A percentile compares a stretch with the other conserved stretches of the same genome.
Evolutionary conservation across 1,140 invertebrate genomes (phyloP).

Genomic region (Glossosoma conforme): DNA sequence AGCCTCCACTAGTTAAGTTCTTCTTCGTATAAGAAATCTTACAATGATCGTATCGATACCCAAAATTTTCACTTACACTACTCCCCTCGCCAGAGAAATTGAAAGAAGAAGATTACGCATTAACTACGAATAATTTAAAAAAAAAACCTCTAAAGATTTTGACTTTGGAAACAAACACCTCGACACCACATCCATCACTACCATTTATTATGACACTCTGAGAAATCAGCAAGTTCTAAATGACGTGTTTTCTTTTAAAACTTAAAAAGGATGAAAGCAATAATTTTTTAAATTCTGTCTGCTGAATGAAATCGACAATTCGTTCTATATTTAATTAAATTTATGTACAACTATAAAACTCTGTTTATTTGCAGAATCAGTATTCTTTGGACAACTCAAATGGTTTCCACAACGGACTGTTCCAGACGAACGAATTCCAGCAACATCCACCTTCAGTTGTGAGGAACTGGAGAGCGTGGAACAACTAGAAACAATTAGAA

Average conservation of each 20-base stretch:
- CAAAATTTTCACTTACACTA: too few species aligned
- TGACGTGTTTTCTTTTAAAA: neutral
- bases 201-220: neutral
- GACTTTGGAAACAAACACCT: too few species aligned
- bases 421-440: constrained; percentile 29
- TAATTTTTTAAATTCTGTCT: neutral
- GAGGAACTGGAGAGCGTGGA: constrained; percentile 29
- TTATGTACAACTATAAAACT: neutral
- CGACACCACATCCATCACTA: neutral
- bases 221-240: neutral
- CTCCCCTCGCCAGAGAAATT: too few species aligned
- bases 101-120: too few species aligned
- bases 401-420: constrained; percentile 24
- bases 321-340: neutral
- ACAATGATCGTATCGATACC: too few species aligned
- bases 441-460: constrained; percentile 22
- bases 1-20: too few species aligned
- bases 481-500: constrained; percentile 7
- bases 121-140: too few species aligned
- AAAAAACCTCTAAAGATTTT: too few species aligned
- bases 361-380: constrained; percentile 15
- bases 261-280: neutral
- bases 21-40: too few species aligned
- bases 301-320: neutral
- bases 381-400: constrained; percentile 16